Evolutionary conservation across 2,113 vertebrate genomes (phyloP).

Genomic region (Candoia aspera): DNA sequence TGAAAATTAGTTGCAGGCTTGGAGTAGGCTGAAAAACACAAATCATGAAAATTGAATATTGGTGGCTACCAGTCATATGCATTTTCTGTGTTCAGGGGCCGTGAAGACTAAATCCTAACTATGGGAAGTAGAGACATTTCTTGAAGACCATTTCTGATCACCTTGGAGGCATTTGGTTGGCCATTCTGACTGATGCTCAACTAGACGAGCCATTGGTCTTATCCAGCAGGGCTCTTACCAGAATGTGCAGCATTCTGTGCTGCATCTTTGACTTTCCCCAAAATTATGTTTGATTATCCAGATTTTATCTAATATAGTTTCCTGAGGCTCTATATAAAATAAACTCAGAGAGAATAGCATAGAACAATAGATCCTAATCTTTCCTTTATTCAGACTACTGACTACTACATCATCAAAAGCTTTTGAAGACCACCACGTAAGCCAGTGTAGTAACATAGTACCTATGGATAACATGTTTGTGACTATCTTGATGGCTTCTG

Average conservation of each 20-base stretch:
- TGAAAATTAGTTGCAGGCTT: background rate
- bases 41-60: background rate
- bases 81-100: background rate
- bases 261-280: background rate
- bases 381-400: background rate
- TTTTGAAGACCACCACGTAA: background rate
- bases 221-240: background rate
- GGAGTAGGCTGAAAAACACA: background rate
- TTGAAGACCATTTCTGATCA: background rate
- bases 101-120: background rate
- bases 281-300: background rate
- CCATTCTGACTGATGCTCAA: background rate
- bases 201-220: background rate
- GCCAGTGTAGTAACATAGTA: background rate
- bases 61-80: background rate
- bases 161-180: background rate
- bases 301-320: background rate
- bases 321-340: background rate
- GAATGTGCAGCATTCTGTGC: background rate
- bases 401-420: background rate
- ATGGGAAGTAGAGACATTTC: background rate
- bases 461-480: background rate
- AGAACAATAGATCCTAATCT: background rate
- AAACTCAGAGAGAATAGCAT: background rate
- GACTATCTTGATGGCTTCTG: background rate